These are phyloP conservation scores for Anguilla japonica DNA, from an alignment of 2,113 vertebrate species.

Conservation along the genomic window DNA sequence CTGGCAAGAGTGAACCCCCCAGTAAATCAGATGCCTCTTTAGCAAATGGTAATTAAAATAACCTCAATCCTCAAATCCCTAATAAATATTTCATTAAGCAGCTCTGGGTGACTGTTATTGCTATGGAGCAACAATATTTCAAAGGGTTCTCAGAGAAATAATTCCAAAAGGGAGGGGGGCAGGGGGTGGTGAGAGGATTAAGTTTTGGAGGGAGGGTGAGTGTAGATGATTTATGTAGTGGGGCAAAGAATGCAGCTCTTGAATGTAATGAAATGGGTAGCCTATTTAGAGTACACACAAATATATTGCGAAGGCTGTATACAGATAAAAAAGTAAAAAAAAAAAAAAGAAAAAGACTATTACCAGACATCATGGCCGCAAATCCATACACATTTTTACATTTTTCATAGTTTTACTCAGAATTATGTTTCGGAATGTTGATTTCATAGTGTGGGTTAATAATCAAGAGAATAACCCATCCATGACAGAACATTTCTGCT, in stretches of 20 bases:
- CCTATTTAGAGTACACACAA: conserved; percentile 8
- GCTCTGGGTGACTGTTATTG: conserved; percentile 52
- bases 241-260: conserved; percentile 14
- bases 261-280: conserved; percentile 27
- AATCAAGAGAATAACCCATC: no score
- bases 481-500: not conserved
- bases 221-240: conserved; percentile 31
- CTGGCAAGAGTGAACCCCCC: conserved; percentile 33
- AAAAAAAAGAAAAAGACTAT: not conserved
- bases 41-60: conserved; percentile 68
- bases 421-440: no score
- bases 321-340: not conserved
- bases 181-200: conserved; percentile 27
- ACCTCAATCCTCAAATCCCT: conserved; percentile 51
- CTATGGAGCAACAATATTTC: conserved; percentile 62
- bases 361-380: not conserved
- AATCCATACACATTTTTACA: conserved; percentile 21
- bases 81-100: conserved; percentile 69
- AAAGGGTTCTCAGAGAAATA: conserved; percentile 50
- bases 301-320: not conserved
- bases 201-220: conserved; percentile 17
- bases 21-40: conserved; percentile 46
- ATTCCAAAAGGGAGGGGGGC: conserved; percentile 24
- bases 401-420: not conserved
- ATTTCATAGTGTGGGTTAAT: no score